Conservation (phyloP, 2,113 vertebrate genomes). For the Pituophis catenifer region DNA sequence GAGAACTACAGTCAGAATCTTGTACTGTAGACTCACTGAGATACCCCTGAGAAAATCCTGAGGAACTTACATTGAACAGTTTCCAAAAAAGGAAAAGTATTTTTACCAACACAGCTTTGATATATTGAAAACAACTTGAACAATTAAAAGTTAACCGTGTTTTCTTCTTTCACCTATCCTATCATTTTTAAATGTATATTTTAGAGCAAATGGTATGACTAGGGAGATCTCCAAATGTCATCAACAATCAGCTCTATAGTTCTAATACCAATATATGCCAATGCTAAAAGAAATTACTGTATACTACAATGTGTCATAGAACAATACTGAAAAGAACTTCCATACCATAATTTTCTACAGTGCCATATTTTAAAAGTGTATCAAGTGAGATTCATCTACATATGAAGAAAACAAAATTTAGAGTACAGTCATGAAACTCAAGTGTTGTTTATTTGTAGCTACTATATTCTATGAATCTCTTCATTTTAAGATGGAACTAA, state of each 20-base stretch:
- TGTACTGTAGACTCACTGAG: background rate
- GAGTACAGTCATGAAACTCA: background rate
- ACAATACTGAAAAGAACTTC: background rate
- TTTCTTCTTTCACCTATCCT: background rate
- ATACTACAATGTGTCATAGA: background rate
- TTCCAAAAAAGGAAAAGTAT: background rate
- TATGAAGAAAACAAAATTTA: background rate
- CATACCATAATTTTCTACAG: background rate
- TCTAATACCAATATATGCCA: background rate
- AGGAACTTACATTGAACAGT: background rate
- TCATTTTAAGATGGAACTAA: background rate
- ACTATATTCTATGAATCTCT: background rate
- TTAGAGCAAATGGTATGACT: slow-evolving; percentile 7
- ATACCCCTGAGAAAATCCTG: no score
- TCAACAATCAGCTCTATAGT: background rate
- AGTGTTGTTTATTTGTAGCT: background rate
- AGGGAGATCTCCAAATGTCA: background rate
- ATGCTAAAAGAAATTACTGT: background rate
- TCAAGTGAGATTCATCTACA: background rate
- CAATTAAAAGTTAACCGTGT: background rate
- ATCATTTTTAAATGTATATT: background rate
- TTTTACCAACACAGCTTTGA: background rate
- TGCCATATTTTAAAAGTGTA: background rate
- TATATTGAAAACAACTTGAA: slow-evolving; percentile 2
- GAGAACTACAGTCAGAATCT: background rate